Evolutionary conservation across 2,888 invertebrate genomes (phyloP), one percentile per base, ranked within the genome.

Genomic region (Sclerodermus sp.): DNA sequence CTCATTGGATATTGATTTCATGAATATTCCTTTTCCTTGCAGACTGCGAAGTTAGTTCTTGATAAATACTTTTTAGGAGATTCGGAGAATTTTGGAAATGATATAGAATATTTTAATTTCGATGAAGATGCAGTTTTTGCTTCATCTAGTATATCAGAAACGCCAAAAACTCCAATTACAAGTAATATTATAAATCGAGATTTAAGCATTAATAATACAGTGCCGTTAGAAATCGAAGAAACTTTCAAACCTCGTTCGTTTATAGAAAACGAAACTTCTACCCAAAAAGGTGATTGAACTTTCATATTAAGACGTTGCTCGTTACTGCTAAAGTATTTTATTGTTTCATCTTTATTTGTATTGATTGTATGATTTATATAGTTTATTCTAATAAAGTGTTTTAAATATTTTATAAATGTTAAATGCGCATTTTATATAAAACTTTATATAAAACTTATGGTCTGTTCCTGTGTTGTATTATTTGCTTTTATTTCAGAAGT

Each of bases 41-140:
- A 93, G 93, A 89, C 88, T 69, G 92, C 93, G 50, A 93, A 93
- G 80, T 81, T 93, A 68, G 89, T 93, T 62, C 81, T 94, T 68
- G 93, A 93, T 76, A 92, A 93, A 79, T 91, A 91, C 79, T 93
- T 93, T 49, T 66, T 76, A 47, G 70, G 74, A 45, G 74, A 75
- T 47, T 57, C 67, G 4, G 74, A 76, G 37, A 69, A 70, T 43
- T 65, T 66, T 41, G 67, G 62, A 51, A 68, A 66, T 48, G 66
- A 71, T 72, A 64, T 72, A 42, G 77, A 77, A 45, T 76, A 73
- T 42, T 77, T 77, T 48, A 72, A 67, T 47, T 76, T 76, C 32
- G 74, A 75, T 9, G 76, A 78, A 38, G 9, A 44, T 60, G 65
- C 51, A 36, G 51, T 57, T 15, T 60, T 68, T 31, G 55, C 53